Conservation (phyloP, 2,113 vertebrate genomes). For the Calidris pygmaea region DNA sequence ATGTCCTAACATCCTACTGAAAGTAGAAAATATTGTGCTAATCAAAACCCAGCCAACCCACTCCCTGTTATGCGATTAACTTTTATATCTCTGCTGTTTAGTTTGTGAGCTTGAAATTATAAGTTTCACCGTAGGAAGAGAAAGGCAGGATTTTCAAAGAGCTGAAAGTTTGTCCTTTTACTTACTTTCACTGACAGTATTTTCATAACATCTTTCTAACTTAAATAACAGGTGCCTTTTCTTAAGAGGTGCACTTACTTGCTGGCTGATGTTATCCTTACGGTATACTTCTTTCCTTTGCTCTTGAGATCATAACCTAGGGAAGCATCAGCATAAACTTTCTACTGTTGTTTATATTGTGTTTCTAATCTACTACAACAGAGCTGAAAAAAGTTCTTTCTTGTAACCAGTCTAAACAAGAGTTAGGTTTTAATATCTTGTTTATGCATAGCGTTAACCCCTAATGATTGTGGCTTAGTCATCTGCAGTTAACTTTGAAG, state of each 20-base stretch:
- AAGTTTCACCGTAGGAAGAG: not conserved
- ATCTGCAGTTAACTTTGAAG: conserved; percentile 1
- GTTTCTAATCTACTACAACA: not conserved
- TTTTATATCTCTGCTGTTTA: not conserved
- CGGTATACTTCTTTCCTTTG: not conserved
- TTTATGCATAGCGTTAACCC: not conserved
- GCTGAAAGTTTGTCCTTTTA: not conserved
- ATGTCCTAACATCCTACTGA: not conserved
- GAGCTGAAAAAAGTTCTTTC: conserved; percentile 1
- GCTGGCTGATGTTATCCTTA: not conserved
- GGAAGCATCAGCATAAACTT: not conserved
- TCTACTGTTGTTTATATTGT: not conserved
- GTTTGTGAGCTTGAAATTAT: not conserved
- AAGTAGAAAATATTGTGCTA: not conserved
- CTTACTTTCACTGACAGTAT: not conserved
- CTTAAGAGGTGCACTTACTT: not conserved
- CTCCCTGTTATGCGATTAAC: not conserved
- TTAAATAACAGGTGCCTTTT: not conserved
- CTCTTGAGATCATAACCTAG: not conserved
- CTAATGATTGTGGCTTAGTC: not conserved
- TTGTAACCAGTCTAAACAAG: not conserved
- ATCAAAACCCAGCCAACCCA: not conserved
- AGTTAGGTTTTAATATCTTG: not conserved
- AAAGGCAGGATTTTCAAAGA: not conserved
- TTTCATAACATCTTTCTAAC: not conserved